Conservation (phyloP, 2,888 invertebrate genomes). For the Galerucella pusilla region DNA sequence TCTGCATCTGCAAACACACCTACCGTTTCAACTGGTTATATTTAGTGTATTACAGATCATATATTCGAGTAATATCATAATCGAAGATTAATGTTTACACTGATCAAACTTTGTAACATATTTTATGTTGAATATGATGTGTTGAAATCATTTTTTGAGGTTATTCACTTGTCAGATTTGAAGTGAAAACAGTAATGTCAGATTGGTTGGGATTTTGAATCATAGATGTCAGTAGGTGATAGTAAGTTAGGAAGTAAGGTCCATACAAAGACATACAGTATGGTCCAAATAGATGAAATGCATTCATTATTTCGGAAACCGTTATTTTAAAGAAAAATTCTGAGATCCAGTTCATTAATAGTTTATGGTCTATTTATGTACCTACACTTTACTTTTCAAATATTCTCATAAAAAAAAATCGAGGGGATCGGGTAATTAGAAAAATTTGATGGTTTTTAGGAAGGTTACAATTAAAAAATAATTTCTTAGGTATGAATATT, state of each 20-base stretch:
- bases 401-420: too few relatives aligned
- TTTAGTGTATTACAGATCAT: conserved; percentile 12
- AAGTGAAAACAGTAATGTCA: neutral
- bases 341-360: too few relatives aligned
- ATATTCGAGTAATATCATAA: conserved; percentile 23
- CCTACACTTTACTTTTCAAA: too few relatives aligned
- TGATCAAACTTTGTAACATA: conserved; percentile 4
- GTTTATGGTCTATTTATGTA: too few relatives aligned
- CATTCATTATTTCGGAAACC: too few relatives aligned
- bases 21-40: conserved; percentile 17
- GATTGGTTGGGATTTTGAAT: neutral
- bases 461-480: neutral
- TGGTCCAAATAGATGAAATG: too few relatives aligned
- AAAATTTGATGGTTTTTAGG: neutral
- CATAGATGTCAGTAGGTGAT: neutral
- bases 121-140: conserved; percentile 21
- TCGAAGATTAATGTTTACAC: conserved; percentile 19
- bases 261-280: too few relatives aligned
- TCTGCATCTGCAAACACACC: neutral
- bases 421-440: too few relatives aligned
- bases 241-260: too few relatives aligned
- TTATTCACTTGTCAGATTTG: conserved; percentile 21
- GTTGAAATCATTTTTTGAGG: conserved; percentile 24
- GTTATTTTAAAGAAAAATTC: too few relatives aligned
- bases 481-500: neutral